These are phyloP conservation scores for Cossypha polioptera DNA, from an alignment of 2,797 vertebrate genomes.

Conservation along the genomic window DNA sequence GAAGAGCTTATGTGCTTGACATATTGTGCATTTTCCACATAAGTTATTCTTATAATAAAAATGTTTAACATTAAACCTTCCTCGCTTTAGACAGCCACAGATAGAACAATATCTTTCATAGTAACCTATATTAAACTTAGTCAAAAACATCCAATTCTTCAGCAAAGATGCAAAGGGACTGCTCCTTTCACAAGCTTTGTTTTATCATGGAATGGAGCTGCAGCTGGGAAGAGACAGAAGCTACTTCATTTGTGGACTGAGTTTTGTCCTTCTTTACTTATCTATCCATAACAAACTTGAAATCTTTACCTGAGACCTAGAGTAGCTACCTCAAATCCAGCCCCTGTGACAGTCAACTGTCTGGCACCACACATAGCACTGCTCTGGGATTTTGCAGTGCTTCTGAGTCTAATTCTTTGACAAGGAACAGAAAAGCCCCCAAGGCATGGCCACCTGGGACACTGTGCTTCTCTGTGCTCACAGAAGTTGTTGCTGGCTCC, in stretches of 20 bases:
- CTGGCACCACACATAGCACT: neutral
- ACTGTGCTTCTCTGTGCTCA: neutral
- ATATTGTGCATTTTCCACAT: accelerated
- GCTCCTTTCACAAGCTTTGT: neutral
- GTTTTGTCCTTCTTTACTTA: neutral
- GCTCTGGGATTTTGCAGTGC: neutral
- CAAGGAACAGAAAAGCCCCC: neutral
- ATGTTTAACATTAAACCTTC: neutral
- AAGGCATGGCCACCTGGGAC: neutral
- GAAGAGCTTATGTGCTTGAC: neutral
- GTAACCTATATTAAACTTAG: neutral
- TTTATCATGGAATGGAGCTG: neutral
- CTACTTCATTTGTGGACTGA: neutral
- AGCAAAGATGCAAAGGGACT: neutral
- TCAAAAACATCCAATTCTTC: neutral
- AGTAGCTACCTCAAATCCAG: neutral
- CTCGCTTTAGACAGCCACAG: neutral
- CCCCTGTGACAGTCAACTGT: neutral
- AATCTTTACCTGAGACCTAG: neutral
- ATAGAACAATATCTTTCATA: neutral
- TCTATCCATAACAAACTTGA: neutral
- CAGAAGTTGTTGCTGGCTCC: neutral
- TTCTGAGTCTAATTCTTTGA: neutral
- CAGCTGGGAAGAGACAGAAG: neutral
- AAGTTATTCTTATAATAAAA: neutral